Base-by-base conservation (phyloP, 2,888 invertebrate genomes). In the Eupithecia abbreviata region DNA sequence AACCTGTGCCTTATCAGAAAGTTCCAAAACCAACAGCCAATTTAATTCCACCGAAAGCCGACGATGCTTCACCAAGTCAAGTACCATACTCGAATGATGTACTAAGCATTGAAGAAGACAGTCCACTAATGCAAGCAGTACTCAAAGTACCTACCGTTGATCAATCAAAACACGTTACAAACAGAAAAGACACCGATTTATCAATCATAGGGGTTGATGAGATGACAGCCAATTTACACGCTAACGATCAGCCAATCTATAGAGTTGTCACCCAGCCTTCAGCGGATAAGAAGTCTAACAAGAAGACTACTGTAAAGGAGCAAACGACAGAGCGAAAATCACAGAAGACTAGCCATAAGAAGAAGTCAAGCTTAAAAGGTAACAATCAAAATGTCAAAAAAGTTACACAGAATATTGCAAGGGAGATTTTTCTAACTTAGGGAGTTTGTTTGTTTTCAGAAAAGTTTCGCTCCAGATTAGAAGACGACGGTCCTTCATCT, bases 401-500 rank as follows among this genome's bases (percentile, higher is more conserved):
- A 41, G 18, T 42, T 12, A 18, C 9, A 9, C 15, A 15, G 9
- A 67, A 42, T 15, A 66, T 15, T 42, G 15, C 67, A 45, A 67
- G 18, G n/a, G 67, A 68, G 43, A n/a, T 9, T 30, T 68, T 18
- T 4, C 45, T 43, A 15, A 42, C 43, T 45, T 4, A 1, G 47
- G 4, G 4, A 18, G 4, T 1, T 2, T 12, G 30, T 68, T 62
- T 72, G 62, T 73, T 89, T 91, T 45, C 84, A 95, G 95, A 95
- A 80, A 95, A 95, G 80, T 90, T 93, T 79, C 92, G 94, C 43
- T 89, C 90, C 68, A 90, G 93, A 12, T 89, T 90, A 9, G 94
- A 94, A 66, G 85, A 95, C 77, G 91, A 93, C 18, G 94, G 93
- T 0, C 94, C 95, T 70, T 96, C 97, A 9, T 98, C 98, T 30